phyloP scores from a whole-genome alignment of 2,797 vertebrate species.

The Pampus argenteus region DNA sequence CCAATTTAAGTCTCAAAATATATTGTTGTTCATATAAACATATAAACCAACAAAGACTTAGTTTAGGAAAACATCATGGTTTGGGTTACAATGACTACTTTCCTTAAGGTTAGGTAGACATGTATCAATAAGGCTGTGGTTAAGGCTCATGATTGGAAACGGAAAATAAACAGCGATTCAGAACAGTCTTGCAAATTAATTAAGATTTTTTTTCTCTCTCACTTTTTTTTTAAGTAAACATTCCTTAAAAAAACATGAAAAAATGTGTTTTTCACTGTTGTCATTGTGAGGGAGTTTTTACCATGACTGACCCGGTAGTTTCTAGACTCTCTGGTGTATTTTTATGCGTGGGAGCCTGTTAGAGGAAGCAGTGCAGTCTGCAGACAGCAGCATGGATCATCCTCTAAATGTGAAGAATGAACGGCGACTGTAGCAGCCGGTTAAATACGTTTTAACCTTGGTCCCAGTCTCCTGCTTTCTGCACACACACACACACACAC shows the following conservation, averaged over 20 bases:
- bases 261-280: not conserved
- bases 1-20: too few species aligned
- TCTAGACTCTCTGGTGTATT: not conserved
- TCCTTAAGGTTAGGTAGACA: too few species aligned
- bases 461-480: slow-evolving; percentile 19
- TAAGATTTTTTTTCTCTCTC: not conserved
- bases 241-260: not conserved
- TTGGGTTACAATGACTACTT: too few species aligned
- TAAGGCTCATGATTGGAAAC: too few species aligned
- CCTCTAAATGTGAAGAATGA: slow-evolving; percentile 48
- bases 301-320: not conserved
- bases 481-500: slow-evolving; percentile 14
- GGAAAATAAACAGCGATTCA: too few species aligned
- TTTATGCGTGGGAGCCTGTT: not conserved
- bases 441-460: slow-evolving; percentile 65
- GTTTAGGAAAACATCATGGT: too few species aligned
- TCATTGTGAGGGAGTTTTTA: not conserved
- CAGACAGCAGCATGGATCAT: slow-evolving; percentile 57
- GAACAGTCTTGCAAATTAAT: not conserved
- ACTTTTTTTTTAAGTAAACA: not conserved
- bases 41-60: too few species aligned
- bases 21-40: too few species aligned
- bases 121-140: too few species aligned
- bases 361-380: slow-evolving; percentile 15
- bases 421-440: slow-evolving; percentile 15